Evolutionary conservation across 2,888 invertebrate species (phyloP).

Genomic region (Linnaemya vulpina): DNA sequence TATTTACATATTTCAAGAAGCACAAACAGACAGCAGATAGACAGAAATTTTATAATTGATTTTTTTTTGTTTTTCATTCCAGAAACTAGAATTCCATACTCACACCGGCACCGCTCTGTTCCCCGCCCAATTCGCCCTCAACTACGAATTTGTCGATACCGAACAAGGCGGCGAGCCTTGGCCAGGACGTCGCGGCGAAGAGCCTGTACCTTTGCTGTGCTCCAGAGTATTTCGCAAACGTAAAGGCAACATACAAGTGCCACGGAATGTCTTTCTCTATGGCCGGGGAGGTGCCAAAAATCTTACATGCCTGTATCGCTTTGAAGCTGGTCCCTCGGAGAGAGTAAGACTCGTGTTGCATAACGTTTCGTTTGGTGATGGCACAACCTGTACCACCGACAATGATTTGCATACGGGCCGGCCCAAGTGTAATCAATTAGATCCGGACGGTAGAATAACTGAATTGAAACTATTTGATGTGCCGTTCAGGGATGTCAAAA

Average conservation of each 20-base stretch:
- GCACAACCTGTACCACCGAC: slow-evolving; percentile 87
- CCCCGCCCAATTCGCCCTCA: slow-evolving; percentile 88
- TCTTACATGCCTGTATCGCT: slow-evolving; percentile 90
- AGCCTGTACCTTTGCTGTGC: slow-evolving; percentile 84
- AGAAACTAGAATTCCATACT: slow-evolving; percentile 85
- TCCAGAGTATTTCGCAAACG: slow-evolving; percentile 87
- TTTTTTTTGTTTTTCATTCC: slow-evolving; percentile 73
- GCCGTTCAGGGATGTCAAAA: slow-evolving; percentile 87
- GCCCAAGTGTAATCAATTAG: slow-evolving; percentile 84
- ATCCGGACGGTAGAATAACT: slow-evolving; percentile 83
- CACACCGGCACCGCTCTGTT: slow-evolving; percentile 91
- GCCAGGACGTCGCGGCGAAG: slow-evolving; percentile 83
- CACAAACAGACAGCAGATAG: too few relatives aligned
- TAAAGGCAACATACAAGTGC: slow-evolving; percentile 86
- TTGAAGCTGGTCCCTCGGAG: slow-evolving; percentile 87
- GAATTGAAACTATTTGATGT: slow-evolving; percentile 86
- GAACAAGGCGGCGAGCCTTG: slow-evolving; percentile 88
- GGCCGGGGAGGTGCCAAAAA: slow-evolving; percentile 92
- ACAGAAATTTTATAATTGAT: too few relatives aligned
- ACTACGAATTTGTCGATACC: slow-evolving; percentile 93
- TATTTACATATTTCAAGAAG: too few relatives aligned
- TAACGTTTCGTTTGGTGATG: slow-evolving; percentile 89
- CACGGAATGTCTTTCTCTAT: slow-evolving; percentile 90
- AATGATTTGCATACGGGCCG: slow-evolving; percentile 89
- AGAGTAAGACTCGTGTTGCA: slow-evolving; percentile 87